Conservation (phyloP, 2,113 vertebrate species). For the Struthidea cinerea region DNA sequence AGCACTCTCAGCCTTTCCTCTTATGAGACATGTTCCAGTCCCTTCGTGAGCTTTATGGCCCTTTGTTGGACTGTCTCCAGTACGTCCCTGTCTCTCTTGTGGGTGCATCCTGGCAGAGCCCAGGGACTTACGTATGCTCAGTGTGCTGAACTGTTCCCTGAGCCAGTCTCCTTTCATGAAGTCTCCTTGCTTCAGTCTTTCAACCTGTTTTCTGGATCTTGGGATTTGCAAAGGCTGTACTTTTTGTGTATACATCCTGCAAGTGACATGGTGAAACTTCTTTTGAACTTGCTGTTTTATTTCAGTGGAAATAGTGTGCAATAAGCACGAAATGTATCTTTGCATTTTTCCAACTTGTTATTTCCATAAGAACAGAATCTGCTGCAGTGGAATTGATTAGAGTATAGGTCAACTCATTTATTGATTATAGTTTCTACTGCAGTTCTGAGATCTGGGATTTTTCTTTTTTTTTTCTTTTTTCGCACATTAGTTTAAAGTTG, state of each 20-base stretch:
- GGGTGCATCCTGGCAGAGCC: background rate
- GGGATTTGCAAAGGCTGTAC: background rate
- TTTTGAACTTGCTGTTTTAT: background rate
- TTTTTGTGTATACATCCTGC: background rate
- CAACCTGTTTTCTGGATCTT: background rate
- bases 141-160: background rate
- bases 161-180: background rate
- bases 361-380: background rate
- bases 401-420: background rate
- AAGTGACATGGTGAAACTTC: background rate
- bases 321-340: rapidly evolving
- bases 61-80: background rate
- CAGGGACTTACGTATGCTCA: rapidly evolving
- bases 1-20: background rate
- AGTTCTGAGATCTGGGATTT: background rate
- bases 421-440: background rate
- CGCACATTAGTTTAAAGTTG: background rate
- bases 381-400: background rate
- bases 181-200: background rate
- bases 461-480: background rate
- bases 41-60: background rate
- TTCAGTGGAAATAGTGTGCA: background rate
- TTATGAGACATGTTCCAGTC: background rate
- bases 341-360: background rate
- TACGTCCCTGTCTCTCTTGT: rapidly evolving